Evolutionary conservation across 2,888 invertebrate genomes (phyloP), one percentile per base, ranked within the genome.

Genomic region (Keiferia lycopersicella): DNA sequence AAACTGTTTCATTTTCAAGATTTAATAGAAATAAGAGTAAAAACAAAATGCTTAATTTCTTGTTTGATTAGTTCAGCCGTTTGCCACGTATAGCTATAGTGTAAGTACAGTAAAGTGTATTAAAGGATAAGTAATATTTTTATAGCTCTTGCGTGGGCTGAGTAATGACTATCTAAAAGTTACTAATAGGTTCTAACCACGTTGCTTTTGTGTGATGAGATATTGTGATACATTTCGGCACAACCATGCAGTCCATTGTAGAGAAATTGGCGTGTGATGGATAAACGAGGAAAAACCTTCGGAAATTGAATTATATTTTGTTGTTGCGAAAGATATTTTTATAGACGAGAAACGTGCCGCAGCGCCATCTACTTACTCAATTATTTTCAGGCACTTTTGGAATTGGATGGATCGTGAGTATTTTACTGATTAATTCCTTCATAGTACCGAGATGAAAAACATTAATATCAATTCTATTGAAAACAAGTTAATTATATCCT

Each of bases 211-310:
- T 6, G 8, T 3, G 16, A 45, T 45, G 45, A n/a, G n/a, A 16
- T 16, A 16, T n/a, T 1, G n/a, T 45, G 16, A 6, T 16, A 7
- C 45, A n/a, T n/a, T 7, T n/a, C 16, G 16, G 7, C 8, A 16
- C n/a, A 45, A 16, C 10, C 39, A n/a, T n/a, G n/a, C n/a, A 16
- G 22, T 39, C 41, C 12, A 39, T 59, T 59, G 16, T 30, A n/a
- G 26, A 60, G 20, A 22, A 60, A 60, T 45, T 60, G 26, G 60
- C 26, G 45, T 45, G n/a, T 41, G 22, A 45, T 22, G 60, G 45
- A 26, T 45, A 30, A 60, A 60, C 41, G 45, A 22, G 41, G 45
- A 41, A 60, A 22, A 53, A 0, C 51, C 14, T 12, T 12, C 20
- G 22, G 22, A 26, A 53, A 26, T 53, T 22, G 12, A 12, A 53